Conservation (phyloP, 2,113 vertebrate species). For the Delphinus delphis region DNA sequence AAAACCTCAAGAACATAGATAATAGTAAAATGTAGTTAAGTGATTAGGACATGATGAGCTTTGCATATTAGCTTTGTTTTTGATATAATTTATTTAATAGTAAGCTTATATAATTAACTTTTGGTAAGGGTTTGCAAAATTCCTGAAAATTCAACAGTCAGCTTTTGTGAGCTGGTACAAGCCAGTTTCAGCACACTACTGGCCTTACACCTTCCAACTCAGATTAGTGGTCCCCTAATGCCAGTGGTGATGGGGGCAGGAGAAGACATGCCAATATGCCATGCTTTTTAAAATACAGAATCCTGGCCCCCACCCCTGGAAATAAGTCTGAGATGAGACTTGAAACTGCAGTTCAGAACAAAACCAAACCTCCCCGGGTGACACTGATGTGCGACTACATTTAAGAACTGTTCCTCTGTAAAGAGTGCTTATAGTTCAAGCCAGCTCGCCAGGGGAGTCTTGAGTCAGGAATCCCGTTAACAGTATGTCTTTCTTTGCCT, state of each 20-base stretch:
- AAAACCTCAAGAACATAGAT: neutral
- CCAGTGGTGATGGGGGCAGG: neutral
- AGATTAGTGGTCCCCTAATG: neutral
- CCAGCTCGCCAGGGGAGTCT: neutral
- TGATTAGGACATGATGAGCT: neutral
- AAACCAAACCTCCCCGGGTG: neutral
- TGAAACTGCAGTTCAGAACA: neutral
- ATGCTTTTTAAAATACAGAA: neutral
- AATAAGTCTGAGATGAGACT: neutral
- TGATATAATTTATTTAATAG: neutral
- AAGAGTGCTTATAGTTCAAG: neutral
- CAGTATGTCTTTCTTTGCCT: neutral
- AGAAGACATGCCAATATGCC: neutral
- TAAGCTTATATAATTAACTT: slow-evolving; percentile 8
- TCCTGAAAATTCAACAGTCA: neutral
- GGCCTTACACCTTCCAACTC: neutral
- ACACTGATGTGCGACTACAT: neutral
- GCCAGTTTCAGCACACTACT: neutral
- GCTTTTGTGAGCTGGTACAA: neutral
- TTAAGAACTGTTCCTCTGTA: neutral
- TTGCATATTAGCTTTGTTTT: neutral
- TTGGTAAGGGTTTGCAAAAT: neutral
- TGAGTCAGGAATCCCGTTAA: neutral
- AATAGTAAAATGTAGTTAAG: neutral
- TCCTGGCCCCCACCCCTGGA: neutral